Percentiles rank a stretch among this genome's conserved stretches.
phyloP scores from a whole-genome alignment of 35 echinoderm and acorn worm species.

The Anneissia japonica region DNA sequence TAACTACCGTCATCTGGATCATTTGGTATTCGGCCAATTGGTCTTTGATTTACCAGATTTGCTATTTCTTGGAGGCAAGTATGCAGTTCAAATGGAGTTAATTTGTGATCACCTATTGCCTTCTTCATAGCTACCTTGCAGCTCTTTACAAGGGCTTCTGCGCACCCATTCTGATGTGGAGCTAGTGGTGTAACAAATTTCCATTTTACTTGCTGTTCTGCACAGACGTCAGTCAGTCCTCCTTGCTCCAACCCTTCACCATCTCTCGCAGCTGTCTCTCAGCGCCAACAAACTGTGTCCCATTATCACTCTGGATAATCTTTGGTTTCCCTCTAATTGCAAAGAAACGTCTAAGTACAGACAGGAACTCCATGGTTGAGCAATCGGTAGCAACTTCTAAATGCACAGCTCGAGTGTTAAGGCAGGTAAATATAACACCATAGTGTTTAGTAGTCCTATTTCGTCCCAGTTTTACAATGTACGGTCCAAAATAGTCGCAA shows the following conservation, averaged over 20 bases:
- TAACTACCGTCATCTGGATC: slow-evolving; percentile 35
- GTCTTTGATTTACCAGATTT: slow-evolving; percentile 22
- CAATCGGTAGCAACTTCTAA: too few species aligned
- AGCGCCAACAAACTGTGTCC: slow-evolving; percentile 35
- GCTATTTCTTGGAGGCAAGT: slow-evolving; percentile 36
- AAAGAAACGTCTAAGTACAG: too few species aligned
- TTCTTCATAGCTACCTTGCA: slow-evolving; percentile 42
- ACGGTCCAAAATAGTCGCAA: too few species aligned
- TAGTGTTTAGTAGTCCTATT: too few species aligned
- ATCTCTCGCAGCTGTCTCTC: slow-evolving; percentile 23
- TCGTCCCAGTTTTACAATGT: too few species aligned
- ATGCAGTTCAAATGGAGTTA: slow-evolving; percentile 40
- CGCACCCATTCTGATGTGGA: slow-evolving; percentile 67
- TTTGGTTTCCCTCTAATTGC: too few species aligned
- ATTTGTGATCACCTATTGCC: slow-evolving; percentile 8
- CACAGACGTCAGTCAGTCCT: slow-evolving; percentile 43
- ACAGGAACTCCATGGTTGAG: too few species aligned
- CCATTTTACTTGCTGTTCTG: slow-evolving; percentile 35
- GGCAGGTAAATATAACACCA: too few species aligned
- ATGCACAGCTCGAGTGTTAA: too few species aligned
- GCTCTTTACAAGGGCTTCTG: slow-evolving; percentile 49
- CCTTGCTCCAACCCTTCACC: slow-evolving; percentile 28
- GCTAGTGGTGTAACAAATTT: slow-evolving; percentile 44
- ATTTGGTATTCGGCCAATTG: slow-evolving; percentile 14
- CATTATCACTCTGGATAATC: too few species aligned